Base-by-base conservation (phyloP, 1,140 invertebrate species). In the Babylonia areolata region DNA sequence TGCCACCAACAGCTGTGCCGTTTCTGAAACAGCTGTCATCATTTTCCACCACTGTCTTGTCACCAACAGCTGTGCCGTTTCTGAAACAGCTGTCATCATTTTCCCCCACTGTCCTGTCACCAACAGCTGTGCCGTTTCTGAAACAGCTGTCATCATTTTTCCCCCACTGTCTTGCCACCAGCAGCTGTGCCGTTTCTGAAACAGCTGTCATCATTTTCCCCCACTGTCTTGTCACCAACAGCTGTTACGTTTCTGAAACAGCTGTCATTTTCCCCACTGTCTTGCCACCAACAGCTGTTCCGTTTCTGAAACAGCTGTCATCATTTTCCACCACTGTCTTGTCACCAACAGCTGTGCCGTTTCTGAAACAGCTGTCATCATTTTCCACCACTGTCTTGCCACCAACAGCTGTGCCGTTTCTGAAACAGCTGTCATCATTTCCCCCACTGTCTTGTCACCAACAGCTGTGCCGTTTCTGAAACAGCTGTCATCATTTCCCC, bases 121-220 rank as follows among this genome's bases (percentile, higher is more conserved):
- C 93, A 17, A 82, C 77, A 11, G 92, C 93, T 78, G 90, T 91
- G 0, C 92, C 93, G 89, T 93, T 90, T 85, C 93, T 93, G 77
- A 75, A 88, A 90, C 81, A 78, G 39, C 23, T 2, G 87, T 42
- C 46, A 54, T 81, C 46, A 81, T 81, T 31, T n/a, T n/a, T n/a
- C 31, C 80, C 85, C 88, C 23, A 92, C 23, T 35, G 84, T 81
- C 20, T 90, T 88, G 17, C 93, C 93, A 9, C 93, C 93, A 17
- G 80, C 77, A 11, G 92, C 93, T 78, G 90, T 91, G 0, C 92
- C 93, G 89, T 93, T 90, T 85, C 93, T 93, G 77, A 75, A 88
- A 90, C 81, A 78, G 39, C 23, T 2, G 87, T 42, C 46, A 54
- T 81, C 46, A 81, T 81, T 31, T n/a, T n/a, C n/a, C 31, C 80